phyloP scores from a whole-genome alignment of 2,113 vertebrate species.

The Pachypanchax playfairii region DNA sequence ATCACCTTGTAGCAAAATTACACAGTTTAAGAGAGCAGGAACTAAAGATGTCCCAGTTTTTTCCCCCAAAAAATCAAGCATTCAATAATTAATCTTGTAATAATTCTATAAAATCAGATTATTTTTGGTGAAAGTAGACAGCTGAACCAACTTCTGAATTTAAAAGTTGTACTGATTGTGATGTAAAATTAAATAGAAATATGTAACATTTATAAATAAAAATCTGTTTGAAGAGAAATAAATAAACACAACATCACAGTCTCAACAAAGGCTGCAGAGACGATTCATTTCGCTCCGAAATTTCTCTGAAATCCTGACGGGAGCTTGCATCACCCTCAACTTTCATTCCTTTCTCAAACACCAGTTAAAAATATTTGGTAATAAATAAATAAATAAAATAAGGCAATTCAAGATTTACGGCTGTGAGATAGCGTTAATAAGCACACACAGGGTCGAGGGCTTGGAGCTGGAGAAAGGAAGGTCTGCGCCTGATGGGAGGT shows the following conservation, averaged over 20 bases:
- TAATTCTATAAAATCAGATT: too few species aligned
- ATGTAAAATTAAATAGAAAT: slow-evolving; percentile 78
- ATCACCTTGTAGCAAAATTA: slow-evolving; percentile 17
- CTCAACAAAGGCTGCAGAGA: slow-evolving; percentile 63
- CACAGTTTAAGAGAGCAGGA: neutral
- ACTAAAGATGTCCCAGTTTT: neutral
- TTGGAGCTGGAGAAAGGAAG: slow-evolving; percentile 15
- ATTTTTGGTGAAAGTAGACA: slow-evolving; percentile 4
- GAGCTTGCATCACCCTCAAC: slow-evolving; percentile 42
- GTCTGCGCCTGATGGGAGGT: slow-evolving; percentile 21
- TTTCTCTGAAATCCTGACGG: slow-evolving; percentile 53
- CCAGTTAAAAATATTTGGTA: slow-evolving; percentile 29
- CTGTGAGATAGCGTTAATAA: slow-evolving; percentile 24
- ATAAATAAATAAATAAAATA: too few species aligned
- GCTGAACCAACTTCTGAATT: slow-evolving; percentile 37
- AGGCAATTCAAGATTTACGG: too few species aligned
- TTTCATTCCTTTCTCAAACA: slow-evolving; percentile 22
- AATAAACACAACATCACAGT: slow-evolving; percentile 73
- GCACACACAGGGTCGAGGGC: slow-evolving; percentile 24
- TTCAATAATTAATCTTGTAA: too few species aligned
- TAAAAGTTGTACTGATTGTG: slow-evolving; percentile 49
- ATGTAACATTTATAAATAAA: slow-evolving; percentile 79
- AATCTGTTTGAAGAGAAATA: slow-evolving; percentile 75
- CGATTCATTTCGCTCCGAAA: slow-evolving; percentile 43
- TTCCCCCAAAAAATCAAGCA: too few species aligned